phyloP scores from a whole-genome alignment of 2,888 invertebrate genomes.

The Mesopsocus fuscifrons region DNA sequence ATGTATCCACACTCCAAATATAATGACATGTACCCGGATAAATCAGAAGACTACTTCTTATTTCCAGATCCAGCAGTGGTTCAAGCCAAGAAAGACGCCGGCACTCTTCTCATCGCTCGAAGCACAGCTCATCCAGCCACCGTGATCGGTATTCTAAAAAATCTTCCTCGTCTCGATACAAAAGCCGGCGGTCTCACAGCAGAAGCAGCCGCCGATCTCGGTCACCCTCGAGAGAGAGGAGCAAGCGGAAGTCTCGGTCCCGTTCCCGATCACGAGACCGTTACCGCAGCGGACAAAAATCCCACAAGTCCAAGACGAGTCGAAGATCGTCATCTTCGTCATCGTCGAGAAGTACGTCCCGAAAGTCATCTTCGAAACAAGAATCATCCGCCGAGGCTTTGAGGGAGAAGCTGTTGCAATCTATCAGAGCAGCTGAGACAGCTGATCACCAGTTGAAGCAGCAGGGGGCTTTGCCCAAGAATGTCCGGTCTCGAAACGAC shows the following conservation, averaged over 20 bases:
- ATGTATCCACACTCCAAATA: too few relatives aligned
- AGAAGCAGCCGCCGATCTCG: slow-evolving; percentile 6
- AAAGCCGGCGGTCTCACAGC: slow-evolving; percentile 13
- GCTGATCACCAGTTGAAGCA: slow-evolving; percentile 15
- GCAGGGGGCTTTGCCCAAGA: slow-evolving; percentile 13
- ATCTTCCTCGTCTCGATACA: slow-evolving; percentile 12
- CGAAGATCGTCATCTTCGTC: slow-evolving; percentile 6
- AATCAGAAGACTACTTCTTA: too few relatives aligned
- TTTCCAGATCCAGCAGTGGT: slow-evolving; percentile 13
- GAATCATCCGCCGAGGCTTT: slow-evolving; percentile 12
- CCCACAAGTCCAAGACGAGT: background rate
- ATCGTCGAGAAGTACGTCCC: slow-evolving; percentile 10
- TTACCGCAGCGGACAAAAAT: slow-evolving; percentile 4
- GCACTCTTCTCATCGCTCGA: background rate
- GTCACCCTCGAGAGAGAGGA: background rate
- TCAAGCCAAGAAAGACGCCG: slow-evolving; percentile 10
- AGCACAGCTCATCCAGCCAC: slow-evolving; percentile 11
- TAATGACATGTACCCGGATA: too few relatives aligned
- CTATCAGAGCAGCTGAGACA: slow-evolving; percentile 15
- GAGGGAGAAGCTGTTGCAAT: slow-evolving; percentile 13
- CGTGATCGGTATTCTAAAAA: slow-evolving; percentile 13
- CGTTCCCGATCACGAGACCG: slow-evolving; percentile 1
- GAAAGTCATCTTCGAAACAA: background rate
- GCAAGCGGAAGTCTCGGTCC: slow-evolving; percentile 10
- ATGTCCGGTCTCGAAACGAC: slow-evolving; percentile 8